Conservation (phyloP, 2,888 invertebrate species). For the Drosophila kokeensis region DNA sequence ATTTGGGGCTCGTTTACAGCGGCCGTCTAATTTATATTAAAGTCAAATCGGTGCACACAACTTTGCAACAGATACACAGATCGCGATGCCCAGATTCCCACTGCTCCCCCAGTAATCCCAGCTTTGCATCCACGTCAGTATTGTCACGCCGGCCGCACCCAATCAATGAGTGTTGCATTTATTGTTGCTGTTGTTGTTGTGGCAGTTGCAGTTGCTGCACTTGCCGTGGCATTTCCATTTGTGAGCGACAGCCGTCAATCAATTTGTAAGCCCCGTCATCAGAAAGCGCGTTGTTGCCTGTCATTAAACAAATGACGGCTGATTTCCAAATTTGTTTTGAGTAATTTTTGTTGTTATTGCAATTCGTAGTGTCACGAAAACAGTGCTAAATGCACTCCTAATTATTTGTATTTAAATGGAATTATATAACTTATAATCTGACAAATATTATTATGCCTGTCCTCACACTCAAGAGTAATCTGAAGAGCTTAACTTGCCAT, state of each 20-base stretch:
- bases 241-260: constrained; percentile 77
- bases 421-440: background rate
- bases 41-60: constrained; percentile 59
- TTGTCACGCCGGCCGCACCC: constrained; percentile 72
- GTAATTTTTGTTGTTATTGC: constrained; percentile 70
- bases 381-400: constrained; percentile 17
- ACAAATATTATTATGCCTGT: background rate
- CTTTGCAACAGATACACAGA: constrained; percentile 43
- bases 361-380: constrained; percentile 35
- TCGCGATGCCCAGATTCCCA: constrained; percentile 3
- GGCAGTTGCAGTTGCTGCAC: constrained; percentile 30
- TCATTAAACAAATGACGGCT: constrained; percentile 80
- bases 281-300: constrained; percentile 56
- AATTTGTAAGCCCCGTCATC: constrained; percentile 73
- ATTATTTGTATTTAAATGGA: background rate
- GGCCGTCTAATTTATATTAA: constrained; percentile 72
- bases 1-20: constrained; percentile 32
- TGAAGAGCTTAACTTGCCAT: background rate
- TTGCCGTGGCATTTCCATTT: constrained; percentile 74
- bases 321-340: constrained; percentile 71
- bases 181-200: background rate
- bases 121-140: constrained; percentile 60
- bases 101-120: constrained; percentile 45
- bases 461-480: background rate
- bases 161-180: constrained; percentile 10